Evolutionary conservation across 2,797 vertebrate species (phyloP), one percentile per base, ranked within the genome.

Genomic region (Thamnophis elegans): DNA sequence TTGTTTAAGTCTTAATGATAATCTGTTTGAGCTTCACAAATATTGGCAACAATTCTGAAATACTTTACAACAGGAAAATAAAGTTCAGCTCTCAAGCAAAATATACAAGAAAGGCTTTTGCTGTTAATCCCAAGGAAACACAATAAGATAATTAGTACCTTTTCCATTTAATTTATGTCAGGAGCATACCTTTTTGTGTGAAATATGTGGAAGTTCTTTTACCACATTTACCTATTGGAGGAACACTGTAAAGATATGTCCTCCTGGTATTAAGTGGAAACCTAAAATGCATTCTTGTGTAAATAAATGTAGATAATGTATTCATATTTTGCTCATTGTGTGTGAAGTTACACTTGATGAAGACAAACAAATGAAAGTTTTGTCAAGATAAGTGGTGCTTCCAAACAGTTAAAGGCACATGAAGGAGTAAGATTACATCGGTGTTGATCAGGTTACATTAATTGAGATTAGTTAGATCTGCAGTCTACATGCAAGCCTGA

Each of bases 1-100:
- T 93, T 91, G 82, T 93, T 91, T 91, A 42, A 91, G 13, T 91
- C 32, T 87, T 85, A 59, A 90, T 73, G 65, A 88, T 85, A 60
- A 58, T 88, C 47, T 11, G 25, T 36, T 59, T 90, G 65, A 90
- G 59, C 54, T 85, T 88, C n/a, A 88, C 86, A 88, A 90, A 93
- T 60, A 51, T 62, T 73, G 73, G 42, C 73, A 92, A 92, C 54
- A 59, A 55, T 93, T 65, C 85, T 88, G 26, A 65, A 93, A 26
- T 90, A 82, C 9, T 87, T 90, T 90, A 87, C 58, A 87, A 91
- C 9, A 26, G 62, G 89, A 13, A 51, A 53, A 90, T 51, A 59
- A 20, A 54, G 54, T 55, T 16, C 36, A 90, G 55, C 47, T 53
- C 28, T 60, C 54, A 78, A 89, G 47, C 32, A 85, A 42, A 87